Base-by-base conservation (phyloP, 2,888 invertebrate genomes). In the Drosophila prolongata region DNA sequence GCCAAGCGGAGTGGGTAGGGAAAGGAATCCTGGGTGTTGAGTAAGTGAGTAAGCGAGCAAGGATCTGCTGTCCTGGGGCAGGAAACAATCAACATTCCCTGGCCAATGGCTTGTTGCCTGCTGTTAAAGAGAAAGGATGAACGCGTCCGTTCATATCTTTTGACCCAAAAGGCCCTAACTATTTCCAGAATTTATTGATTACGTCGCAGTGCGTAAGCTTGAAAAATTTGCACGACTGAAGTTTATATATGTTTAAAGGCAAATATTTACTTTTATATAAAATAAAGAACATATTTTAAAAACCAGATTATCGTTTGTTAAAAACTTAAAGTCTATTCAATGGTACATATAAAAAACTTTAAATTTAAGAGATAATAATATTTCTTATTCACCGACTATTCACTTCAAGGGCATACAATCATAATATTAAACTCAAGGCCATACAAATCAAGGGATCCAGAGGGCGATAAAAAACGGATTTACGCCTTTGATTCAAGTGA, bases 401-500 rank as follows among this genome's bases (percentile, higher is more conserved):
- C 30, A 8, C 30, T 30, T 6, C 30, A 30, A 30, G 30, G 30
- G 8, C 8, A 30, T 42, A 4, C 2, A 14, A 14, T 42, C 24
- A 19, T 35, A 24, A 8, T 40, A n/a, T 30, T 30, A 30, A 1
- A 8, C 24, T 40, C 34, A 11, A 40, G 58, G 30, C 6, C 56
- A 40, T 34, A 19, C 6, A 49, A 34, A 34, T 9, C 10, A 24
- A n/a, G 13, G 13, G 10, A 49, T 13, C 11, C 27, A n/a, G 44
- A 52, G 52, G 34, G 10, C 50, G 66, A 65, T 49, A 64, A 47
- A 55, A 43, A 54, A 46, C 56, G 74, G 71, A 65, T 74, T 71
- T 73, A 57, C 71, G 74, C 71, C 53, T 71, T 64, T 61, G 68
- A 66, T 75, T 79, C 64, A 44, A 72, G 70, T 64, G 78, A 50